Base-by-base conservation (phyloP, 2,797 vertebrate species). In the Sardinella longiceps region DNA sequence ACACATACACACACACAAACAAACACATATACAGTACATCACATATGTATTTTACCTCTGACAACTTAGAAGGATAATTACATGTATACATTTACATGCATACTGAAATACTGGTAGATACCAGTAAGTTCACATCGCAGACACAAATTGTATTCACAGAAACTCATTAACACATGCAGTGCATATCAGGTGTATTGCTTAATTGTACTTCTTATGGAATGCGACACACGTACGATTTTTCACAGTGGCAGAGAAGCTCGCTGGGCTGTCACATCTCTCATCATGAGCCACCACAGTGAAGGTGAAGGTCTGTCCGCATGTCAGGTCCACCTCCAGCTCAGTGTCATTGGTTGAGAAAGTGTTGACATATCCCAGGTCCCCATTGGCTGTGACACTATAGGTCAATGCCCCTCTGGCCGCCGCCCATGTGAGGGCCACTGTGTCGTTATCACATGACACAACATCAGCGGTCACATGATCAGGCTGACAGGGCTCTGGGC, bases 231-330 rank as follows among this genome's bases (percentile, higher is more conserved):
- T 88, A 96, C 96, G 91, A 66, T 92, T 93, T 39, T 87, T 93
- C 88, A 92, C 91, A 30, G 86, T 1, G 18, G 77, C 30, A 1
- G 90, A 39, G 7, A 14, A 1, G 81, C 95, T 95, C 81, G 80
- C 9, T 0, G 70, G 20, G 39, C 95, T 93, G 77, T 85, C 83
- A 80, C 95, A 96, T 25, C 1, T 48, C 11, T 90, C 70, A 18
- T 90, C 90, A 82, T 87, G 86, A 15, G 92, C 90, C n/a, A 66
- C 80, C 6, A 95, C 92, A 0, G 89, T 93, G 83, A 96, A 91
- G 70, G 15, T 94, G 83, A 92, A 96, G 5, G 87, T 84, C 53
- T 95, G 95, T 90, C 96, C 96, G 37, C 96, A 96, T 7, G 84
- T 89, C 60, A 96, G 89, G 2, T 88, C 87, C 0, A 66, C n/a